phyloP scores from a whole-genome alignment of 2,113 vertebrate species.

The Nannobrachium achirus region DNA sequence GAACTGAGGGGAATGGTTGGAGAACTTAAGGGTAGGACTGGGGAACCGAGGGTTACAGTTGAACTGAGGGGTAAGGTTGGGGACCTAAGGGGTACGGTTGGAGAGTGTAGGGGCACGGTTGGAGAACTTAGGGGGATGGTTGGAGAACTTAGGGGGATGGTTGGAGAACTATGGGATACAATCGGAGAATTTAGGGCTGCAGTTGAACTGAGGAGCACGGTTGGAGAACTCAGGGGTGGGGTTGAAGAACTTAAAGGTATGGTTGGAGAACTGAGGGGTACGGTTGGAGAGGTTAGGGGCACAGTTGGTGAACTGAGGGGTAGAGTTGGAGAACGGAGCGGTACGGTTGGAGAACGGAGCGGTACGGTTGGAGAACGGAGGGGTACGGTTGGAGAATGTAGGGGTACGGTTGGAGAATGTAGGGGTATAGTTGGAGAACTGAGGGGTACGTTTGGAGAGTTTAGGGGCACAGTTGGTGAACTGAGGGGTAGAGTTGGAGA shows the following conservation, averaged over 20 bases:
- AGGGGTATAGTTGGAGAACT: slow-evolving; percentile 1
- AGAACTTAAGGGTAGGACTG: no score
- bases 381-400: not conserved
- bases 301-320: no score
- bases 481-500: not conserved
- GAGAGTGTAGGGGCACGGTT: slow-evolving; percentile 15
- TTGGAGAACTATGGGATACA: not conserved
- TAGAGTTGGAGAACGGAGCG: slow-evolving; percentile 21
- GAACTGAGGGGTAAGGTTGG: not conserved
- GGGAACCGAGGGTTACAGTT: slow-evolving; percentile 34
- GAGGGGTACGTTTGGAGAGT: slow-evolving; percentile 11
- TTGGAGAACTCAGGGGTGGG: not conserved
- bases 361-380: slow-evolving; percentile 8
- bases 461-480: not conserved
- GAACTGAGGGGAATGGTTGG: no score
- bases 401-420: not conserved
- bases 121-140: not conserved
- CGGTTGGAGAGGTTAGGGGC: not conserved
- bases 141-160: no score
- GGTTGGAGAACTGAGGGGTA: not conserved
- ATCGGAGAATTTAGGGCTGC: slow-evolving; percentile 36
- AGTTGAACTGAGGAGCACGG: slow-evolving; percentile 3
- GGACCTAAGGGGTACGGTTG: slow-evolving; percentile 1
- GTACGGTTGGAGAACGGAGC: slow-evolving; percentile 11
- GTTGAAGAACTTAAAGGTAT: slow-evolving; percentile 17